Base-by-base conservation (phyloP, 2,113 vertebrate genomes). In the Taxidea taxus region DNA sequence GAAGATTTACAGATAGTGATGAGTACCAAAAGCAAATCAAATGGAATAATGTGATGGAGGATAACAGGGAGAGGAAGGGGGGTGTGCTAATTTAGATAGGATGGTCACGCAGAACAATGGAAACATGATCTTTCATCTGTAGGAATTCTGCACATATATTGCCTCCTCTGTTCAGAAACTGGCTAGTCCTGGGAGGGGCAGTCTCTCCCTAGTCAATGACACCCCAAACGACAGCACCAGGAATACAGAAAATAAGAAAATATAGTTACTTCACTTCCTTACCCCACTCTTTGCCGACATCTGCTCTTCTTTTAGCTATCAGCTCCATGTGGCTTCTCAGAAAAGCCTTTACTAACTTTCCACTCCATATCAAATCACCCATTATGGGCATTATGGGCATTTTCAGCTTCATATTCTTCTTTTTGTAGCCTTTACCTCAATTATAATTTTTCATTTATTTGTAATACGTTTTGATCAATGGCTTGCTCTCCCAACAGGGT, bases 401-500 rank as follows among this genome's bases (percentile, higher is more conserved):
- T 64, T 54, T 54, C 16, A 85, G 77, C 42, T 7, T 18, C 64
- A 2, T 90, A 56, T 56, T 85, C 56, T 88, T 49, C 7, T 14
- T 9, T 88, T 49, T 54, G 37, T 82, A 42, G 9, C 39, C 11
- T 94, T 90, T 64, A 85, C 27, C 15, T 82, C 7, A 42, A 2
- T 87, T 85, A 49, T 47, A 92, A 34, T 25, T 83, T 95, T 86
- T 23, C 54, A 87, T 78, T 91, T 92, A 77, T 83, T 87, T 86
- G 0, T 92, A 83, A 80, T 42, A 37, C 37, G 16, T 90, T 60
- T 80, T 80, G 13, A 39, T 49, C 74, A 64, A 84, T 54, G 39
- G 12, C 23, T 81, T 1, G 8, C 12, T 47, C 21, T 92, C 90
- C 49, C 16, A 93, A 12, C 23, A 88, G 44, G 75, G 25, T 72